Evolutionary conservation across 2,113 vertebrate species (phyloP).

Genomic region (Pelobates fuscus): DNA sequence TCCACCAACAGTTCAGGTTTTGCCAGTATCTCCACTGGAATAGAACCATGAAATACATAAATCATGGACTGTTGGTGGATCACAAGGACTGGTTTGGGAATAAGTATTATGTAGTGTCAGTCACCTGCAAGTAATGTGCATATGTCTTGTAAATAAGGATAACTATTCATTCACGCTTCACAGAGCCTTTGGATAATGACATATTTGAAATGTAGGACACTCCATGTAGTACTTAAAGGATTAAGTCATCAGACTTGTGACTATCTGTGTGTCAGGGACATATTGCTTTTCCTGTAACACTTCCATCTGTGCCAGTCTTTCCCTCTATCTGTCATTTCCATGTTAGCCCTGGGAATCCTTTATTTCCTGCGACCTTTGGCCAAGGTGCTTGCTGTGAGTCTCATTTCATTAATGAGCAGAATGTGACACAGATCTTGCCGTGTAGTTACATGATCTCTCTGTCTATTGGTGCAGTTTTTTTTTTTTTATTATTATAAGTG

Average conservation of each 20-base stretch:
- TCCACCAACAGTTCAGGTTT: too few species aligned
- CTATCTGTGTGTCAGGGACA: not conserved
- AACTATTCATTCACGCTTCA: too few species aligned
- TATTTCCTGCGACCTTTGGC: slow-evolving; percentile 46
- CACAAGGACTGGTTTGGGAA: too few species aligned
- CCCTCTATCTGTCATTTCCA: slow-evolving; percentile 7
- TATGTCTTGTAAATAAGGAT: too few species aligned
- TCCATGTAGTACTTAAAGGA: not conserved
- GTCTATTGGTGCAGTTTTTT: slow-evolving; percentile 25
- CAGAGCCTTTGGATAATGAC: too few species aligned
- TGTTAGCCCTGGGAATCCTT: slow-evolving; percentile 22
- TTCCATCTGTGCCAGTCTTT: not conserved
- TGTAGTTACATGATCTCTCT: slow-evolving; percentile 47
- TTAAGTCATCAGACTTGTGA: not conserved
- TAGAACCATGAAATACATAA: too few species aligned
- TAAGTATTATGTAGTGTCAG: too few species aligned
- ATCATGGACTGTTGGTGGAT: too few species aligned
- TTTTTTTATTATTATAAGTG: slow-evolving; percentile 43
- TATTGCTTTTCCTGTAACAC: not conserved
- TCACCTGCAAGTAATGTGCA: too few species aligned
- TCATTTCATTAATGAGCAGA: slow-evolving; percentile 48
- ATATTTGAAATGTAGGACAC: too few species aligned
- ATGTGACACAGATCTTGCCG: slow-evolving; percentile 45
- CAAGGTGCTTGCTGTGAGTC: slow-evolving; percentile 37
- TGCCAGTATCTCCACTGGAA: too few species aligned